Base-by-base conservation (phyloP, 92 coral and sea anemone genomes). In the Palythoa grandiflora region DNA sequence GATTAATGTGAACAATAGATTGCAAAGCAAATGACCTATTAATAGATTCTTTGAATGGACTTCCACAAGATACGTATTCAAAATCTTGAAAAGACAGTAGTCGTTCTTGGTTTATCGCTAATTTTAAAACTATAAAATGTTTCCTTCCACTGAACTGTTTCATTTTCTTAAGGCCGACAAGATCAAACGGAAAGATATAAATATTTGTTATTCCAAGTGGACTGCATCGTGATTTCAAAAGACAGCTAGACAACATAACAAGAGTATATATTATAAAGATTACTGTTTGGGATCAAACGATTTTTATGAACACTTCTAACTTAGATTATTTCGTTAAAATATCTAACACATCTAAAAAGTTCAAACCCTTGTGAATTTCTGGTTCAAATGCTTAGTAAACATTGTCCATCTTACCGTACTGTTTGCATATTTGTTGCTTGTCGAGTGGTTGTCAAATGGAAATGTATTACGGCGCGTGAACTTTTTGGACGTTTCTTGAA, bases 361-460 rank as follows among this genome's bases (percentile, higher is more conserved):
- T 3, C 11, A 55, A 11, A 11, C 14, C 61, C 61, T 59, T 20
- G 50, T 44, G 50, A 44, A 44, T 44, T 44, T 44, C 50, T 44
- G 4, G 50, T 16, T 35, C 9, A 14, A 39, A 15, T 28, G 66
- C 83, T 77, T 65, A 15, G 14, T 14, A 54, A 77, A 53, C 66
- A 52, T 55, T 53, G 55, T 13, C n/a, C 12, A 39, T 19, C 86
- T 81, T 48, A 81, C 86, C 57, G 60, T 40, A 44, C 60, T 81
- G 38, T 81, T 81, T 66, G 75, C 65, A 81, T 28, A 28, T 28
- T 81, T 80, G 85, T 66, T 51, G 61, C 15, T 80, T 61, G 73
- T 80, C 85, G 73, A 80, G 85, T 80, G 85, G 75, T 81, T 81
- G 86, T 81, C 86, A 81, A 66, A 81, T 38, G 74, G 86, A 65